A percentile compares a stretch with the other conserved stretches of the same genome.
Evolutionary conservation across 2,797 vertebrate species (phyloP).

Genomic region (Meda fulgida): DNA sequence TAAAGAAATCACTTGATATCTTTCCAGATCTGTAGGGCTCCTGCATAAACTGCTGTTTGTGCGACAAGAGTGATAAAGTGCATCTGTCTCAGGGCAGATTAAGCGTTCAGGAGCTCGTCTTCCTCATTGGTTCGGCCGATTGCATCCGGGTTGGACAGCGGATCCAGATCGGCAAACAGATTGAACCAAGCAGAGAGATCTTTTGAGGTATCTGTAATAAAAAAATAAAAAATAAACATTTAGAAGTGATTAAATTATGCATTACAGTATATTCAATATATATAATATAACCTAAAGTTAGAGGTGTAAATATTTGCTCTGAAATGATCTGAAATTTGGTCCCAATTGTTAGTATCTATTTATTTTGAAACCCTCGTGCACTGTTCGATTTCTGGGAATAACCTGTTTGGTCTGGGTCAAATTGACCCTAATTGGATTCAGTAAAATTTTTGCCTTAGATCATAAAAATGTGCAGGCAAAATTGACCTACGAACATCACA

Average conservation of each 20-base stretch:
- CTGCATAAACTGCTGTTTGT: neutral
- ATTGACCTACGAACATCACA: too few species aligned
- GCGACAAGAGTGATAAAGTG: neutral
- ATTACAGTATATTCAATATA: neutral
- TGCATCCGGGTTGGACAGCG: slow-evolving; percentile 87
- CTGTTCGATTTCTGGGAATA: too few species aligned
- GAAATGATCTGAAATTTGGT: neutral
- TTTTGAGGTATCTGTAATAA: slow-evolving; percentile 73
- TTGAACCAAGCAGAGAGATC: slow-evolving; percentile 88
- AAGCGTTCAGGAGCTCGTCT: slow-evolving; percentile 92
- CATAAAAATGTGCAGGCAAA: too few species aligned
- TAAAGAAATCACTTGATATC: neutral
- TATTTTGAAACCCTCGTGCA: neutral
- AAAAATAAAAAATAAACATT: accelerated
- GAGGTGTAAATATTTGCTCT: neutral
- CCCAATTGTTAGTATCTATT: neutral
- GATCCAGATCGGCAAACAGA: slow-evolving; percentile 90
- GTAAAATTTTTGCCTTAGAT: too few species aligned
- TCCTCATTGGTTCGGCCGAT: slow-evolving; percentile 88
- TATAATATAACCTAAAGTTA: neutral
- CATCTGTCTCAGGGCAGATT: slow-evolving; percentile 38
- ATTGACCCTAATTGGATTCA: too few species aligned
- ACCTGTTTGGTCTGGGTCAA: too few species aligned
- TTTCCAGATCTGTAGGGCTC: neutral
- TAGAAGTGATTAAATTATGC: neutral